Evolutionary conservation across 2,888 invertebrate species (phyloP).

Genomic region (Ennomos quercinarius): DNA sequence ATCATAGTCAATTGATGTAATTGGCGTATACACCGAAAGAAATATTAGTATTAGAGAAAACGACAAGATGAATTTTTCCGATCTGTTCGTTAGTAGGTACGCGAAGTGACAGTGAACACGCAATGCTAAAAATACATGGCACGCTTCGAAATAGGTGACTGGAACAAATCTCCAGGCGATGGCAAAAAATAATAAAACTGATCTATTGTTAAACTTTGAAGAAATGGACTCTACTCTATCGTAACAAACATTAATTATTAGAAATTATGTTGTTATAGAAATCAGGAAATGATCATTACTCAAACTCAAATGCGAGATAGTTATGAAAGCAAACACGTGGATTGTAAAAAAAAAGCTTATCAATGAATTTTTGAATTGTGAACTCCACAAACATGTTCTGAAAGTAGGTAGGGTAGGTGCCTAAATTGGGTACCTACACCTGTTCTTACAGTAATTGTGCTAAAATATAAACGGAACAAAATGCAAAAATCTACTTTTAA

Average conservation of each 20-base stretch:
- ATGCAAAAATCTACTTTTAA: slow-evolving; percentile 17
- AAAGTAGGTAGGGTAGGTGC: slow-evolving; percentile 2
- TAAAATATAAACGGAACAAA: slow-evolving; percentile 10
- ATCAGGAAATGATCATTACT: too few species aligned
- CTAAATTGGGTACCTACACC: slow-evolving; percentile 16
- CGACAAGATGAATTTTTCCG: slow-evolving; percentile 53
- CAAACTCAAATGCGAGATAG: too few species aligned
- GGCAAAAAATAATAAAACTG: slow-evolving; percentile 8
- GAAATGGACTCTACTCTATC: too few species aligned
- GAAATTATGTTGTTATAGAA: too few species aligned
- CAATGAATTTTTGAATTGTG: slow-evolving; percentile 1
- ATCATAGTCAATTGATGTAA: slow-evolving; percentile 46
- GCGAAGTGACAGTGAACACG: slow-evolving; percentile 54
- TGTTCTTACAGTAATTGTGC: slow-evolving; percentile 14
- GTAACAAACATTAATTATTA: too few species aligned
- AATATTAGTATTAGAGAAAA: slow-evolving; percentile 51
- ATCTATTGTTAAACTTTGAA: too few species aligned
- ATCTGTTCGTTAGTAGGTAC: slow-evolving; percentile 40
- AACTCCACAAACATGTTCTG: slow-evolving; percentile 17
- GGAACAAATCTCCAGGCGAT: slow-evolving; percentile 41
- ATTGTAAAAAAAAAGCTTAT: too few species aligned
- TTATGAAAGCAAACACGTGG: too few species aligned
- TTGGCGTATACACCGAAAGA: slow-evolving; percentile 48
- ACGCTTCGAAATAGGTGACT: slow-evolving; percentile 55
- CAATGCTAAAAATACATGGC: slow-evolving; percentile 53